Conservation (phyloP, 2,888 invertebrate genomes). For the Drosophila percnosoma region DNA sequence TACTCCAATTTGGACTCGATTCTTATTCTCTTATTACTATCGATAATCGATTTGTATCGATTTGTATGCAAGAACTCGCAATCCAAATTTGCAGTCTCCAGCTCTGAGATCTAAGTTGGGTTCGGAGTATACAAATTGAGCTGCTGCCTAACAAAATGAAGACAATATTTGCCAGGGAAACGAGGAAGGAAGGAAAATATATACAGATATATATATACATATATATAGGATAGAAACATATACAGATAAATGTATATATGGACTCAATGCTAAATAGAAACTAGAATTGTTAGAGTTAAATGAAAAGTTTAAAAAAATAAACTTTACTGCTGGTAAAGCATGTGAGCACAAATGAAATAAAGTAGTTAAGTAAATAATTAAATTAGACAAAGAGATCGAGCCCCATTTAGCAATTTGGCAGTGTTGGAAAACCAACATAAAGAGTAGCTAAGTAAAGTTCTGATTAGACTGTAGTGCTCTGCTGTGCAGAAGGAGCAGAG, state of each 20-base stretch:
- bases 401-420: background rate
- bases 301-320: background rate
- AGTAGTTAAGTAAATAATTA: background rate
- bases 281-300: background rate
- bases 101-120: too few relatives aligned
- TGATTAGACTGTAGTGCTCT: slow-evolving; percentile 22
- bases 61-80: background rate
- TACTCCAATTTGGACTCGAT: background rate
- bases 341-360: background rate
- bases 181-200: background rate
- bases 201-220: background rate
- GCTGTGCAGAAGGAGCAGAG: slow-evolving; percentile 28
- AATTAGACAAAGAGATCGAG: background rate
- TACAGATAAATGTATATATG: too few relatives aligned
- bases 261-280: background rate
- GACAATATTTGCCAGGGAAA: slow-evolving; percentile 22
- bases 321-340: background rate
- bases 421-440: background rate
- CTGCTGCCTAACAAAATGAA: slow-evolving; percentile 52
- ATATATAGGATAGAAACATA: background rate
- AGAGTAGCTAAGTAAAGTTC: background rate
- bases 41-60: background rate
- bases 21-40: background rate
- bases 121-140: slow-evolving; percentile 40
- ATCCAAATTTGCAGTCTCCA: background rate